A percentile compares a stretch with the other conserved stretches of the same genome.
Conservation (phyloP, 2,113 vertebrate species). For the Lichenostomus cassidix region DNA sequence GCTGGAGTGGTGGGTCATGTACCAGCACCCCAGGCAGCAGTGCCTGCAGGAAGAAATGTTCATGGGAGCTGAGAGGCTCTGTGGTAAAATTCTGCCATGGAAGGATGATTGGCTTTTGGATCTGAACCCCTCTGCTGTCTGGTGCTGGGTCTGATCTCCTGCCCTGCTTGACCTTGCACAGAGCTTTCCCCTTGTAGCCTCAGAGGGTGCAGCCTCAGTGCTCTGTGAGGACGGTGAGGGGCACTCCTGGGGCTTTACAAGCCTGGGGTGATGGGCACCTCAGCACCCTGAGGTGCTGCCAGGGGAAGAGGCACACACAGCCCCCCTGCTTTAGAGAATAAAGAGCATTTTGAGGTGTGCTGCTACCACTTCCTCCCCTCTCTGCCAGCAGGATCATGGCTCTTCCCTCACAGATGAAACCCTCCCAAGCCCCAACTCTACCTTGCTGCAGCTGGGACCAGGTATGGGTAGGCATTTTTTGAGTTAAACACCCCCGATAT, state of each 20-base stretch:
- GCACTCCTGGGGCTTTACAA: background rate
- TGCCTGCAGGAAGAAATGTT: accelerated
- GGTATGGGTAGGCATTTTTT: background rate
- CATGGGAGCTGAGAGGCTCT: accelerated
- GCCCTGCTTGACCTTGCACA: background rate
- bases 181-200: background rate
- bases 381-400: accelerated
- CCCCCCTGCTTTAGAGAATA: background rate
- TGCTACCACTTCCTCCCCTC: background rate
- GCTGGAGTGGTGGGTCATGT: accelerated
- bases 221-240: background rate
- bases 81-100: background rate
- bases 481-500: background rate
- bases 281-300: background rate
- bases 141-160: background rate
- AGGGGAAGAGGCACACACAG: background rate
- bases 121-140: background rate
- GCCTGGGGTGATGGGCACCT: accelerated
- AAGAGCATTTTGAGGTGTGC: background rate
- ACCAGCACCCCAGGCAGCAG: background rate
- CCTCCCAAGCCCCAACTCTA: background rate
- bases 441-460: no score
- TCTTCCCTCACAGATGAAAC: background rate
- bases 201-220: background rate
- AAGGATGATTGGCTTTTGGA: background rate